These are phyloP conservation scores for Hirundo rustica DNA, from an alignment of 2,797 vertebrate species.

Conservation along the genomic window DNA sequence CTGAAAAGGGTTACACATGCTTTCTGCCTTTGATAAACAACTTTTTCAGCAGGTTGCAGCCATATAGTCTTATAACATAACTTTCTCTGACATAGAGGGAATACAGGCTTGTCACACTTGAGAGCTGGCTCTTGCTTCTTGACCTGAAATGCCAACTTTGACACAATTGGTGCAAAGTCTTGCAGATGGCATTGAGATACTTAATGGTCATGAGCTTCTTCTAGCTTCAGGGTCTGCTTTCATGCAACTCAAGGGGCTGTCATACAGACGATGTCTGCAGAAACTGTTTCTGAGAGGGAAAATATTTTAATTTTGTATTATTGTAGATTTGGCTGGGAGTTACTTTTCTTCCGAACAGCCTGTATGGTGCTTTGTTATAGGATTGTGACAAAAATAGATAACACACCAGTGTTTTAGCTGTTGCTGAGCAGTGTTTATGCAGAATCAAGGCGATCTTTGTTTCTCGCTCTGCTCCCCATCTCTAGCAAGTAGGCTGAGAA, in stretches of 20 bases:
- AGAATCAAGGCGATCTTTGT: not conserved
- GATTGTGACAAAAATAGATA: not conserved
- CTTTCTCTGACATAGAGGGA: not conserved
- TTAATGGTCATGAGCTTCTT: not conserved
- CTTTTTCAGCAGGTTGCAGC: not conserved
- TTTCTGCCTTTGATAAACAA: slow-evolving; percentile 13
- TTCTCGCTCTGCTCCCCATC: not conserved
- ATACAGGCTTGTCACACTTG: not conserved
- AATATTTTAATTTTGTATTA: not conserved
- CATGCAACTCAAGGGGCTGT: not conserved
- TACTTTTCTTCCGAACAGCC: not conserved
- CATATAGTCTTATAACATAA: not conserved
- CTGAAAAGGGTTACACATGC: not conserved
- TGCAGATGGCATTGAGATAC: not conserved
- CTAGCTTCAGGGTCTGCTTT: not conserved
- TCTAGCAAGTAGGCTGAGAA: not conserved
- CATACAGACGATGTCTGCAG: not conserved
- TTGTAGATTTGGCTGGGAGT: not conserved
- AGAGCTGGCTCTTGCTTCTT: not conserved
- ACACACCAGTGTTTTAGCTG: not conserved
- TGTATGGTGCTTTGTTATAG: not conserved
- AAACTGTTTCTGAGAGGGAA: not conserved
- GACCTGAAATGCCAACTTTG: not conserved
- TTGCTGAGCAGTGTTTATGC: not conserved
- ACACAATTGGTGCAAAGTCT: not conserved